Base-by-base conservation (phyloP, 2,797 vertebrate genomes). In the Arctocebus calabarensis region DNA sequence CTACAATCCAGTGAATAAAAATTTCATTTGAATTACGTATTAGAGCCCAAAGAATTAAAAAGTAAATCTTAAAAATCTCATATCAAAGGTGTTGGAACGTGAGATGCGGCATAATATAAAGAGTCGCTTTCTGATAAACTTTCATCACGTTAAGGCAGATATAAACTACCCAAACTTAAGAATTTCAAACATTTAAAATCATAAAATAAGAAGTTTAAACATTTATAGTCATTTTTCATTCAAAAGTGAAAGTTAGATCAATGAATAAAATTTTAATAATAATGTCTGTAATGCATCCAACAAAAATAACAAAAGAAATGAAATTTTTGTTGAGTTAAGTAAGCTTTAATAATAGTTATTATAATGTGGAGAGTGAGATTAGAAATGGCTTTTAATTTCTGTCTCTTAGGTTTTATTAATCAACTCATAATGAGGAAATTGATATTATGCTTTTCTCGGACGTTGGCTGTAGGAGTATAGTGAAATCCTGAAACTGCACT, bases 401-500 rank as follows among this genome's bases (percentile, higher is more conserved):
- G 64, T 66, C 19, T 87, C 64, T 62, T 20, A 75, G n/a, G 5
- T 88, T 95, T 88, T 88, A 85, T 74, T 91, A 78, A 20, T 22
- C 75, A 13, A 86, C 88, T 93, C 40, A 75, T 23, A 71, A 7
- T 88, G 48, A 29, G 52, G 23, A 91, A 90, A 83, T 79, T 82
- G 64, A 78, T 48, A 73, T 43, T 64, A 16, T 66, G 43, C 12
- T 95, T 20, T 27, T 90, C 16, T 40, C 68, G 77, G 75, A 92
- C 48, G 94, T 94, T 70, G 70, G 61, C 29, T 88, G 37, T 27
- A 68, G 7, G 11, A 0, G 27, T 68, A 25, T 12, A 4, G 45
- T 43, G 88, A 88, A 59, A 88, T 84, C 37, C 85, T 88, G 82
- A 14, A 94, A 96, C 84, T 88, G 52, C 4, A 68, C 59, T 85